phyloP scores from a whole-genome alignment of 2,888 invertebrate genomes.

The Doris montereyensis region DNA sequence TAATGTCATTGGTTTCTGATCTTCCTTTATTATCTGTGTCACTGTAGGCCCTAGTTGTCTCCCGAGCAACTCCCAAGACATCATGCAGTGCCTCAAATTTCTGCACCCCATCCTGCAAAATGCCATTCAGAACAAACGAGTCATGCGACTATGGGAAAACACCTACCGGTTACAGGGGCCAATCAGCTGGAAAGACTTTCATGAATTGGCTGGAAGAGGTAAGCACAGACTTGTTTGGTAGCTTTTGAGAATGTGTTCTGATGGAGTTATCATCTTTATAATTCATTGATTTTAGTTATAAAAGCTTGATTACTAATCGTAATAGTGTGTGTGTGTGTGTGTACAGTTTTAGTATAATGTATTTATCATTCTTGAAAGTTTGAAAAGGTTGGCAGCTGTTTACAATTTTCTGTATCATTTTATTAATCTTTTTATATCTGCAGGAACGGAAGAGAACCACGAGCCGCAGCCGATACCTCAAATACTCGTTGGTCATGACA shows the following conservation, averaged over 20 bases:
- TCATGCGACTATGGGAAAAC: conserved; percentile 89
- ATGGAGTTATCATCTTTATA: no score
- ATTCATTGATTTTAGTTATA: no score
- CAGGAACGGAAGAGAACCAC: conserved; percentile 92
- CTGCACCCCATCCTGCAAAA: conserved; percentile 94
- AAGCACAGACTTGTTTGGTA: conserved; percentile 16
- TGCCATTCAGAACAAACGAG: conserved; percentile 90
- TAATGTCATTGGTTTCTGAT: no score
- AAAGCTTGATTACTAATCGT: no score
- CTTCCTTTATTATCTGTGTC: no score
- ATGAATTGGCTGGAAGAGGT: conserved; percentile 91
- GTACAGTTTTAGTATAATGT: no score
- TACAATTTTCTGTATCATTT: neutral
- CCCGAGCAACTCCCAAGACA: conserved; percentile 85
- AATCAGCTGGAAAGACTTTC: conserved; percentile 98
- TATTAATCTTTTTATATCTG: no score
- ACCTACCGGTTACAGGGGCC: conserved; percentile 94
- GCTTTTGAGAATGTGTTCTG: no score
- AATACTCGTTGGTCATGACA: conserved; percentile 92
- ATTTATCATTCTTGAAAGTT: no score
- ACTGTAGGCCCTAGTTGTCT: conserved; percentile 56
- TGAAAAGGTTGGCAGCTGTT: no score
- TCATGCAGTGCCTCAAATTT: conserved; percentile 90
- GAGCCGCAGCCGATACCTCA: conserved; percentile 98
- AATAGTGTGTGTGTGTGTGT: no score